Percentiles rank a stretch among this genome's conserved stretches.
Conservation (phyloP, 2,113 vertebrate species). For the Phocoena sinus region DNA sequence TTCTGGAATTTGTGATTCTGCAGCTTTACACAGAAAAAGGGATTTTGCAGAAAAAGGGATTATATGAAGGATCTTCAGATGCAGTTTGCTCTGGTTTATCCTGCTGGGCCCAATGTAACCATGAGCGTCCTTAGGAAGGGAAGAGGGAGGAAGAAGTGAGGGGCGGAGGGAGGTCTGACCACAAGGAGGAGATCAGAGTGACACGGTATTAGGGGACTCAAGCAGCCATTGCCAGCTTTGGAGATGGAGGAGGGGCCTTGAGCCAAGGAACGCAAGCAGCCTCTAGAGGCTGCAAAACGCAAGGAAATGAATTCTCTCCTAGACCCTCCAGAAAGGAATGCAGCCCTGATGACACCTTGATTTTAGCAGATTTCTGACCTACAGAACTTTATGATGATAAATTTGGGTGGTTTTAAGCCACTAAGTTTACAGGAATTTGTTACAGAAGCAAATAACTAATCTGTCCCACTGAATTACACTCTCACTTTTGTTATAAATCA, state of each 20-base stretch:
- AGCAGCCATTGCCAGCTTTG: neutral
- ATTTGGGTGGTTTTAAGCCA: neutral
- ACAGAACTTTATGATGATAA: neutral
- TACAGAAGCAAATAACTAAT: neutral
- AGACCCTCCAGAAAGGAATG: neutral
- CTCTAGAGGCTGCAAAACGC: neutral
- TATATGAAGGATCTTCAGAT: neutral
- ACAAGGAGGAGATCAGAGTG: neutral
- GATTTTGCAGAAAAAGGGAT: neutral
- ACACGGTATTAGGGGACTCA: no score
- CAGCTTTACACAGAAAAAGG: neutral
- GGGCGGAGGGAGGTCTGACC: neutral
- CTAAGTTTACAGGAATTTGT: neutral
- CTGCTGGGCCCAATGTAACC: neutral
- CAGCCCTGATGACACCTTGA: neutral
- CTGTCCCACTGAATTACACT: accelerated
- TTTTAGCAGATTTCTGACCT: neutral
- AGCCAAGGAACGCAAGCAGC: neutral
- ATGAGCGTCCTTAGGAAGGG: neutral
- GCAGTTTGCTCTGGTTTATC: neutral
- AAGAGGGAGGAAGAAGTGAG: neutral
- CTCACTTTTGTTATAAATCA: neutral
- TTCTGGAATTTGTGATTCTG: neutral
- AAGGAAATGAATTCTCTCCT: neutral
- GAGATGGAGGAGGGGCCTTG: neutral